Evolutionary conservation across 2,888 invertebrate species (phyloP), one percentile per base, ranked within the genome.

Genomic region (Seira ritae): DNA sequence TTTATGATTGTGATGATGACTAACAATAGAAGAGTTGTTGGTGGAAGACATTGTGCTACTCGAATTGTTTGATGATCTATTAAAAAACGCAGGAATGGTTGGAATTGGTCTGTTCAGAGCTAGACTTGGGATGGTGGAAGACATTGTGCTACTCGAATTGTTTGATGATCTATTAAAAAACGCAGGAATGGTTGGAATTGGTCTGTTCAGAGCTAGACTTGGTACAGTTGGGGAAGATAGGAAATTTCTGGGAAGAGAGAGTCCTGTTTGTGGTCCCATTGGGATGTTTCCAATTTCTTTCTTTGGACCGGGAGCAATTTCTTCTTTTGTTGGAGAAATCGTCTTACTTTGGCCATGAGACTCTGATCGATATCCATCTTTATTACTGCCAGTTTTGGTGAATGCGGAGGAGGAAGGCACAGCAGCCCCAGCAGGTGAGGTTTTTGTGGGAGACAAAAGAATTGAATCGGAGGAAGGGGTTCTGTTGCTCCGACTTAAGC

Each of bases 401-500:
- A 31, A 31, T 31, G 31, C 31, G 2, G 31, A 31, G 2, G 31
- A 31, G 31, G 31, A 31, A 31, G 31, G 31, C 31, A 31, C 74
- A 74, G 70, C 70, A 78, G 71, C 50, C 66, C 71, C 71, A 77
- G 83, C 71, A 77, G 83, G 68, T 76, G 76, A 68, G 31, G 68
- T 68, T 67, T 76, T 76, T 55, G 50, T 76, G 76, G 74, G 82
- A 69, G 82, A 82, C 24, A 78, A 62, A 37, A 81, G 65, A 46
- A 72, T 69, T 10, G 82, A 72, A 46, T 83, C 83, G 19, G 83
- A 83, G 19, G 83, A 83, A 66, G 83, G 83, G 69, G 83, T 70
- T 83, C 83, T 83, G 74, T 62, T 66, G 20, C 71, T 50, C 15
- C 77, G 66, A 76, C 77, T 82, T 24, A 75, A 66, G 78, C 78